Evolutionary conservation across 2,797 vertebrate species (phyloP), one percentile per base, ranked within the genome.

Genomic region (Phataginus tricuspis): DNA sequence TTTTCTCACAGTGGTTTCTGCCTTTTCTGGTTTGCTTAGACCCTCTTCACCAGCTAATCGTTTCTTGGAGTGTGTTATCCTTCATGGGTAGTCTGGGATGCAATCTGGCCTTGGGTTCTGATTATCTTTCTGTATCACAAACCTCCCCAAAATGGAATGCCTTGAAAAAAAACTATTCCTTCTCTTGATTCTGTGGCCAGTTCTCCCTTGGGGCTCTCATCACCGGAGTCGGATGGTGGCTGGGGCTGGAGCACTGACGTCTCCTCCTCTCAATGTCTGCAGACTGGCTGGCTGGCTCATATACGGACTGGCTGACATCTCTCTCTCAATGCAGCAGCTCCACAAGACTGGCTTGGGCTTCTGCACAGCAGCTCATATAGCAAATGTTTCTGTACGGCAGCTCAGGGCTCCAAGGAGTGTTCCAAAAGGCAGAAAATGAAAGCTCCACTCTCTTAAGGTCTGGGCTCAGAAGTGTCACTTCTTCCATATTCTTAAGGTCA

Each of bases 221-320:
- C 10, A 1, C 1, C 1, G 5, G 16, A 16, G 29, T 42, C 37
- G 16, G 37, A 57, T 12, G 27, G 42, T n/a, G 12, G 18, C 86
- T 23, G 8, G 16, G 29, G 23, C 37, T 34, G 9, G 25, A 42
- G 84, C 18, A 7, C 0, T 1, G 42, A 51, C 12, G 69, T 1
- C 21, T 25, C 31, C 29, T 25, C 75, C 5, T 1, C 9, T 49
- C 4, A 2, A 5, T 39, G 5, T 72, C 82, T 84, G 63, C 34
- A 29, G 39, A 29, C 71, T 11, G 42, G 15, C 14, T 1, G 51
- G 1, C 10, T 37, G 21, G 34, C 84, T 39, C 21, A 72, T 53
- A 78, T 7, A 29, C 39, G 61, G 71, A 13, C 49, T 21, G 27
- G 31, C 59, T 27, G 4, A 9, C 23, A 21, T 64, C 49, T 71